Conservation (phyloP, 2,888 invertebrate genomes). For the Apomyelois bistriatella region DNA sequence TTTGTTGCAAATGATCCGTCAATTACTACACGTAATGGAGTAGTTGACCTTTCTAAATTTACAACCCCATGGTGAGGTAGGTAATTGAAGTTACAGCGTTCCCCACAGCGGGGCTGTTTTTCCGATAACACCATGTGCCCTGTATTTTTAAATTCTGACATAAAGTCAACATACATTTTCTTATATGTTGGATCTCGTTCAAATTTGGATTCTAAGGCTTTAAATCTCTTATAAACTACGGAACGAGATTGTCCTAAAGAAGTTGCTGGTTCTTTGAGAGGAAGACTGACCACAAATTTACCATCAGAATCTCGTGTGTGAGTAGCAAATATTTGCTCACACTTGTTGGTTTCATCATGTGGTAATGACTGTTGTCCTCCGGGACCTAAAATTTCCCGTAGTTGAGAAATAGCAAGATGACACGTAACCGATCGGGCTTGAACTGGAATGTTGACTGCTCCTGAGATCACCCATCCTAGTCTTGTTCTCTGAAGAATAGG, state of each 20-base stretch:
- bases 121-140: background rate
- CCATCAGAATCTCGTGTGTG: background rate
- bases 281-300: background rate
- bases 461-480: background rate
- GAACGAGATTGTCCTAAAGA: background rate
- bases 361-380: too few species aligned
- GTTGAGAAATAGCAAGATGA: background rate
- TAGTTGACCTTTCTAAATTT: background rate
- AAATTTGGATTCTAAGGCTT: background rate
- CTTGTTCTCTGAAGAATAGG: background rate
- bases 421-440: background rate
- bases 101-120: too few species aligned
- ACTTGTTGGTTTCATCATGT: background rate
- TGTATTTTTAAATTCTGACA: background rate
- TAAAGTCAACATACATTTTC: background rate
- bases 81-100: background rate
- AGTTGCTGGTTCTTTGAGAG: background rate
- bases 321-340: background rate
- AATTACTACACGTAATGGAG: background rate
- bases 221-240: background rate
- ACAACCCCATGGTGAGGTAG: background rate
- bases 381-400: background rate
- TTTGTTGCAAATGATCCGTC: background rate
- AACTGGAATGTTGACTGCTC: background rate
- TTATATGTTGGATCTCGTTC: background rate